A percentile compares a stretch with the other conserved stretches of the same genome.
phyloP scores from a whole-genome alignment of 2,797 vertebrate genomes.

The Hemibagrus guttatus region DNA sequence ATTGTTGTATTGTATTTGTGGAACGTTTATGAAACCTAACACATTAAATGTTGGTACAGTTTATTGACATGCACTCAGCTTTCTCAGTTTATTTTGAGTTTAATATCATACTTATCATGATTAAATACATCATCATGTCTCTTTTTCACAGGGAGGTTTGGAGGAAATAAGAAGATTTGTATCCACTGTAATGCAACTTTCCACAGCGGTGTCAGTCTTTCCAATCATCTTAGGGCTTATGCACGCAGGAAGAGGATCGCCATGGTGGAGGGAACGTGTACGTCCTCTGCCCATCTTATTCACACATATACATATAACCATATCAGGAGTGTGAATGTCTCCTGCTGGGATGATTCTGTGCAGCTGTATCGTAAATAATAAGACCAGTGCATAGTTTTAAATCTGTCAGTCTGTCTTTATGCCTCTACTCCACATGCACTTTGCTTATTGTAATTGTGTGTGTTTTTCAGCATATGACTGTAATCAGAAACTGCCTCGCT shows the following conservation, averaged over 20 bases:
- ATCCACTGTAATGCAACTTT: conserved; percentile 84
- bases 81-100: not conserved
- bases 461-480: conserved; percentile 82
- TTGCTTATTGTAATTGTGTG: conserved; percentile 29
- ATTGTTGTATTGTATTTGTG: not conserved
- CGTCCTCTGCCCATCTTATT: conserved; percentile 58
- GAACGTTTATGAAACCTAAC: not conserved
- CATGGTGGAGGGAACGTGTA: conserved; percentile 86
- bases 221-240: conserved; percentile 84
- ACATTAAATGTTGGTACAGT: not conserved
- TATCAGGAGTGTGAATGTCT: not conserved
- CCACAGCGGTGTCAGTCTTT: conserved; percentile 84
- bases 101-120: too few relatives aligned
- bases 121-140: not conserved
- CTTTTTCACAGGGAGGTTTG: conserved; percentile 60
- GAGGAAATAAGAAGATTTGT: conserved; percentile 68
- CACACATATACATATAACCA: not conserved
- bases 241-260: conserved; percentile 85
- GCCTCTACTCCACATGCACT: not conserved
- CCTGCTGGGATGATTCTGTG: not conserved
- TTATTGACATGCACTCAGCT: not conserved
- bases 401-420: not conserved
- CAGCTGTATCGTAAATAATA: not conserved
- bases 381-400: not conserved
- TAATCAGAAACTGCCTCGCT: conserved; percentile 89